A percentile compares a stretch with the other conserved stretches of the same genome.
phyloP scores from a whole-genome alignment of 2,797 vertebrate genomes.

The Anas flavirostris region DNA sequence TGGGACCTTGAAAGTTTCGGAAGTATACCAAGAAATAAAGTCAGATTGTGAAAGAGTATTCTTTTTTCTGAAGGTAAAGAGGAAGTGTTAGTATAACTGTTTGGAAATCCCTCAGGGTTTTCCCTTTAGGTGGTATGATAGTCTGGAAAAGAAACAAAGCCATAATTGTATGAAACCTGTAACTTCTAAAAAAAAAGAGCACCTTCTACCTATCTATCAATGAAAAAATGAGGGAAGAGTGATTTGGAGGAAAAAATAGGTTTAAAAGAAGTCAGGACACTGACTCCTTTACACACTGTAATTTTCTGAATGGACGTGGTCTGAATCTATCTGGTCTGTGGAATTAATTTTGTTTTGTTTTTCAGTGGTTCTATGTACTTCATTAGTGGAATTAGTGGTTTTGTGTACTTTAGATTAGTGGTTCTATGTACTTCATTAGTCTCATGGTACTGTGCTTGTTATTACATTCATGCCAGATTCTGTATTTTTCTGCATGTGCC shows the following conservation, averaged over 20 bases:
- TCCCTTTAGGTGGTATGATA: background rate
- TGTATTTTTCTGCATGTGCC: background rate
- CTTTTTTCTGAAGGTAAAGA: background rate
- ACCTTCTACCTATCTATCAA: background rate
- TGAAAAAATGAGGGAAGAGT: background rate
- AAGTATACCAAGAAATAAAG: background rate
- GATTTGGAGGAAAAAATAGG: background rate
- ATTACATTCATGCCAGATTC: background rate
- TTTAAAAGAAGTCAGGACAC: background rate
- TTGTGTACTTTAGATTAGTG: background rate
- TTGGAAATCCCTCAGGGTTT: background rate
- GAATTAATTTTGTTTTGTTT: background rate
- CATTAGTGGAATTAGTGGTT: background rate
- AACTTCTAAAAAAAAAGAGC: background rate
- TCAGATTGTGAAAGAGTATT: background rate
- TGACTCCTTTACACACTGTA: no score
- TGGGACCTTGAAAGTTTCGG: background rate
- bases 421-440: background rate
- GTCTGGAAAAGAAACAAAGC: background rate
- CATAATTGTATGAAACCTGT: background rate
- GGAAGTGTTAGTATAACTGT: background rate
- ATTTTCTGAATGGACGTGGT: background rate
- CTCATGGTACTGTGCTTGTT: background rate
- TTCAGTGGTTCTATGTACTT: background rate
- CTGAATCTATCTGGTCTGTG: background rate